These are phyloP conservation scores for Euura saliciscinereae DNA, from an alignment of 1,140 invertebrate species.

Conservation along the genomic window DNA sequence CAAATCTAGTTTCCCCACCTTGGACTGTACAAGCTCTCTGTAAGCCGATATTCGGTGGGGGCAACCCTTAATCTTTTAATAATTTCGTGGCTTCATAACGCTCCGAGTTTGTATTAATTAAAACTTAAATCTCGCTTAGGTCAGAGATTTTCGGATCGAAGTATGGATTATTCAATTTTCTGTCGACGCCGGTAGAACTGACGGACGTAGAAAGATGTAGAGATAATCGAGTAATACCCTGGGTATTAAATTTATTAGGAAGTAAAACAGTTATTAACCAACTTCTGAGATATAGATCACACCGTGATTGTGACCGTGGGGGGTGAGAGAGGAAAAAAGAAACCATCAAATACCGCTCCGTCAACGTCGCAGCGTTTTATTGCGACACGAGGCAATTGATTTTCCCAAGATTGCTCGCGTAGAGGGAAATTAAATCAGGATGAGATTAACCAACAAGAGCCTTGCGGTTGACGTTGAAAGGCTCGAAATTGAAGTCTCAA, in stretches of 20 bases:
- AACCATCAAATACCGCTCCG: too few species aligned
- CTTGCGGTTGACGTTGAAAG: not conserved
- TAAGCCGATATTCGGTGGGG: not conserved
- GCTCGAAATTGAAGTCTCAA: not conserved
- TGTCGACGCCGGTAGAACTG: not conserved
- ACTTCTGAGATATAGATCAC: too few species aligned
- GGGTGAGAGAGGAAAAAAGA: too few species aligned
- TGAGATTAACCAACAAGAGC: too few species aligned
- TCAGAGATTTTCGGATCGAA: slow-evolving; percentile 7
- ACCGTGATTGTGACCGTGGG: too few species aligned
- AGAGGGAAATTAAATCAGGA: too few species aligned
- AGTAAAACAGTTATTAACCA: too few species aligned
- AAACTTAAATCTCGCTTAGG: slow-evolving; percentile 2
- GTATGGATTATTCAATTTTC: not conserved
- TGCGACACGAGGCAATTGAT: too few species aligned
- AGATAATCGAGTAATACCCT: not conserved
- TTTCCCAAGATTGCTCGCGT: too few species aligned
- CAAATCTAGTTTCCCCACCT: too few species aligned
- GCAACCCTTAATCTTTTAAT: not conserved
- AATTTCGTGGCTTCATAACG: not conserved
- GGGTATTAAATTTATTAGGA: not conserved
- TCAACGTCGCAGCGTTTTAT: too few species aligned
- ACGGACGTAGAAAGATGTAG: not conserved
- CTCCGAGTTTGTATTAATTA: not conserved
- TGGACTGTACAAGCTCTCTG: not conserved